Evolutionary conservation across 2,888 invertebrate species (phyloP), one percentile per base, ranked within the genome.

Genomic region (Zaprionus lineosus): DNA sequence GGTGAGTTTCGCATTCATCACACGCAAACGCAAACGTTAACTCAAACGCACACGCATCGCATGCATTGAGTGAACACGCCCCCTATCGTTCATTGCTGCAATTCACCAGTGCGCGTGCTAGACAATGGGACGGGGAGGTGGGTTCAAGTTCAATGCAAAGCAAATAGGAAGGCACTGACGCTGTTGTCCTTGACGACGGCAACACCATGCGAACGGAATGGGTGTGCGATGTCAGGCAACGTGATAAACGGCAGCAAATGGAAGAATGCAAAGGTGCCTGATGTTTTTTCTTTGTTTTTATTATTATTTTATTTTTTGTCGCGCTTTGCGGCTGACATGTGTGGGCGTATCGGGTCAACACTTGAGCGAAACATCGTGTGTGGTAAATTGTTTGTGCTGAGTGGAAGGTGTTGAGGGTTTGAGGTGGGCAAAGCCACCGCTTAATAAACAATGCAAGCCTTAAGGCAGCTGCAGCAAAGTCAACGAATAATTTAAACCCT

Each of bases 121-220:
- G n/a, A 24, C 24, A 24, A n/a, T 24, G 21, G 21, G 21, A 5
- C 4, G 21, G 3, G 21, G 21, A 5, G 21, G 21, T 21, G 21
- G 4, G 83, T 83, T 81, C 77, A 78, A 78, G 77, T 78, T 78
- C 77, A 78, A 78, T 78, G 77, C 84, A 76, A 74, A 64, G 31
- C 58, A 12, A 41, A 43, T 33, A 11, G 59, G 51, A 11, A 1
- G 16, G 7, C 40, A 55, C 43, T 21, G 50, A 39, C 67, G 55
- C 57, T 71, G 73, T 53, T 71, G 73, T 57, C 77, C 84, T 77
- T 77, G 77, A 72, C 56, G 12, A 12, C 37, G 21, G 1, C 47
- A 58, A 24, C n/a, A n/a, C 31, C 21, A 40, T 50, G 50, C 46
- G 63, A 51, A 67, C 46, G n/a, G n/a, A n/a, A n/a, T n/a, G n/a